A percentile compares a stretch with the other conserved stretches of the same genome.
phyloP scores from a whole-genome alignment of 2,797 vertebrate species.

The Adelosebastes latens region DNA sequence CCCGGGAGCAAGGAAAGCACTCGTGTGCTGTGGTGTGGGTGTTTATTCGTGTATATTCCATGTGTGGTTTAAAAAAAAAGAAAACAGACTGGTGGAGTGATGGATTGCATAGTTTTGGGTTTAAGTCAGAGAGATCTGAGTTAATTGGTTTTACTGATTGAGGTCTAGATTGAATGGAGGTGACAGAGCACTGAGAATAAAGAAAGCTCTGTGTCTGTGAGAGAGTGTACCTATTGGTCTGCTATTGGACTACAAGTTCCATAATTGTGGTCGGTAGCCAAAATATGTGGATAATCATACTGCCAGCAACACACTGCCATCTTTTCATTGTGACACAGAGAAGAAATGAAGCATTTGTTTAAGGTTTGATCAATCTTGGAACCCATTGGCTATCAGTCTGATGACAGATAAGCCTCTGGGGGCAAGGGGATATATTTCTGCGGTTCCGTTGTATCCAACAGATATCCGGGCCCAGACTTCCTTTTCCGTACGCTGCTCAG shows the following conservation, averaged over 20 bases:
- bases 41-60: background rate
- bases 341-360: background rate
- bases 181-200: background rate
- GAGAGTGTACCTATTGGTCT: background rate
- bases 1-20: background rate
- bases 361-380: background rate
- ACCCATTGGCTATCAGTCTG: too few relatives aligned
- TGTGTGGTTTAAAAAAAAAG: background rate
- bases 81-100: background rate
- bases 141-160: conserved; percentile 25
- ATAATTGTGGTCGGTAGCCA: background rate
- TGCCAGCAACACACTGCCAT: background rate
- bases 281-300: background rate
- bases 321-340: background rate
- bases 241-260: background rate
- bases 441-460: too few relatives aligned
- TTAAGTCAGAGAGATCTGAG: conserved; percentile 1
- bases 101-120: background rate
- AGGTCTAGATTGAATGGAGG: conserved; percentile 10
- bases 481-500: too few relatives aligned
- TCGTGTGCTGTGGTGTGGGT: background rate
- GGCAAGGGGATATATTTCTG: too few relatives aligned
- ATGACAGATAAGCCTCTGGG: too few relatives aligned
- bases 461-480: too few relatives aligned
- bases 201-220: background rate